phyloP scores from a whole-genome alignment of 1,140 invertebrate genomes.

The Tetramorium parvispinum region DNA sequence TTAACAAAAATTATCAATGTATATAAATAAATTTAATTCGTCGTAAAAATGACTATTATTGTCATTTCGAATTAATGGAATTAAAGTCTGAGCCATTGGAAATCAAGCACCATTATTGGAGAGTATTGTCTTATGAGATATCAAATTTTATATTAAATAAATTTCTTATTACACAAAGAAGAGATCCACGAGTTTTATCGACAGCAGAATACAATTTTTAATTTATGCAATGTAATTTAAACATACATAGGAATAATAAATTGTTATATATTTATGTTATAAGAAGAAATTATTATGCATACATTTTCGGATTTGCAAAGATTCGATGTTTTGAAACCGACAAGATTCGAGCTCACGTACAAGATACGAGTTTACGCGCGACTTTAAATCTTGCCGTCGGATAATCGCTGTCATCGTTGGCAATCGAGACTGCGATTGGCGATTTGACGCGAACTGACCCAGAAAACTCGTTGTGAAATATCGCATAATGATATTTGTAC shows the following conservation, averaged over 20 bases:
- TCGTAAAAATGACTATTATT: not conserved
- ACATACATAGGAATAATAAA: not conserved
- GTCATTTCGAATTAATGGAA: not conserved
- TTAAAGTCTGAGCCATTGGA: not conserved
- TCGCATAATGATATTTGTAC: not conserved
- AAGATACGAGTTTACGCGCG: not conserved
- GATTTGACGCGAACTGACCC: not conserved
- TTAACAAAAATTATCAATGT: not conserved
- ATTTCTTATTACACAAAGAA: not conserved
- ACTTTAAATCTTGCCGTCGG: conserved; percentile 66
- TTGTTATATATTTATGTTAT: not conserved
- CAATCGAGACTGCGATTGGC: not conserved
- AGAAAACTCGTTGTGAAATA: not conserved
- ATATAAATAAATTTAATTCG: not conserved
- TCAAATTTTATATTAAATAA: not conserved
- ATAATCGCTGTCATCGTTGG: conserved; percentile 19
- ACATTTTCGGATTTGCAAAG: not conserved
- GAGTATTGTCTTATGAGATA: not conserved
- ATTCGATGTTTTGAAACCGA: not conserved
- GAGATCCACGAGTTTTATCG: not conserved
- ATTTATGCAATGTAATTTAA: not conserved
- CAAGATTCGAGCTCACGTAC: not conserved
- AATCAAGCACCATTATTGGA: not conserved
- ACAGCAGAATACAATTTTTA: not conserved
- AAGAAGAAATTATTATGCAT: not conserved